Evolutionary conservation across 2,888 invertebrate species (phyloP).

Genomic region (Craniophora ligustri): DNA sequence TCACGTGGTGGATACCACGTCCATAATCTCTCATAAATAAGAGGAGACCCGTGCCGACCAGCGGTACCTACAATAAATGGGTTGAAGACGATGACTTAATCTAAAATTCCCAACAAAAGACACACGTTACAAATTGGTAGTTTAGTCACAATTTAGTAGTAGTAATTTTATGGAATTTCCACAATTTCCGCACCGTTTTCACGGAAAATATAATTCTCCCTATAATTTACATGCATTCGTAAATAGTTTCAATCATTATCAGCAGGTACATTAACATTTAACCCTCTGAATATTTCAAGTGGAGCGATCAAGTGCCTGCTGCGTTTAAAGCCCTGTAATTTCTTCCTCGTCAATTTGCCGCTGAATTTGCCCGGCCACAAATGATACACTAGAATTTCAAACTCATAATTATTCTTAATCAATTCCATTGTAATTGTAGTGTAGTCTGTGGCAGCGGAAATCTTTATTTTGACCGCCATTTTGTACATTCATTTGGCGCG

Average conservation of each 20-base stretch:
- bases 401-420: conserved; percentile 54
- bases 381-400: conserved; percentile 38
- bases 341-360: conserved; percentile 46
- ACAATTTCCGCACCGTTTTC: background rate
- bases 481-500: conserved; percentile 33
- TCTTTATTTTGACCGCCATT: conserved; percentile 45
- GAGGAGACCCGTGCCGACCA: no score
- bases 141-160: no score
- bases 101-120: background rate
- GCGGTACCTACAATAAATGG: no score
- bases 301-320: conserved; percentile 46
- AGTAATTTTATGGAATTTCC: conserved; percentile 18
- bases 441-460: conserved; percentile 40
- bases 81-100: no score
- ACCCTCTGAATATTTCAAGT: conserved; percentile 45
- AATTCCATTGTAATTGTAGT: conserved; percentile 48
- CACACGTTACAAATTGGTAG: background rate
- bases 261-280: conserved; percentile 23
- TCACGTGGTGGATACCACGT: no score
- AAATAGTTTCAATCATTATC: conserved; percentile 17
- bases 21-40: no score
- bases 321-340: conserved; percentile 46
- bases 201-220: conserved; percentile 9
- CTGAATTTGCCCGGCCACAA: conserved; percentile 30
- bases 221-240: conserved; percentile 2